phyloP scores from a whole-genome alignment of 2,888 invertebrate genomes.

The Dromius quadrimaculatus region DNA sequence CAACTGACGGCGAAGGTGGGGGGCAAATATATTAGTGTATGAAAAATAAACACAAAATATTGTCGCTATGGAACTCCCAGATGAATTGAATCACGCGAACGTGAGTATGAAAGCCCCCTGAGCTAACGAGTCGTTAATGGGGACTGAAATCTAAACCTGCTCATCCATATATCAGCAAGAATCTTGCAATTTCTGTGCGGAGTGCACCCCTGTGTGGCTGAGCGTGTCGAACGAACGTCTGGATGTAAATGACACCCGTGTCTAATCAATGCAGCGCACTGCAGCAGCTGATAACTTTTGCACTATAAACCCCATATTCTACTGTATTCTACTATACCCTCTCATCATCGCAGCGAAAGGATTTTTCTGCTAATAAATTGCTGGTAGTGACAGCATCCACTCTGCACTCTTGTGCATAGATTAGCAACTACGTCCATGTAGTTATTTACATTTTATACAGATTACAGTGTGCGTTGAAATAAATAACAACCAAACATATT shows the following conservation, averaged over 20 bases:
- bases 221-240: conserved; percentile 23
- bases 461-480: conserved; percentile 46
- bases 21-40: conserved; percentile 49
- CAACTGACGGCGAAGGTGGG: conserved; percentile 26
- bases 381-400: not conserved
- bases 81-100: conserved; percentile 44
- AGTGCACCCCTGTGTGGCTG: too few species aligned
- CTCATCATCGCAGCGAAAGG: not conserved
- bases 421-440: conserved; percentile 42
- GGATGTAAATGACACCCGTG: conserved; percentile 48
- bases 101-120: not conserved
- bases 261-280: conserved; percentile 49
- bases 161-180: conserved; percentile 2
- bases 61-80: conserved; percentile 1
- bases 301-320: conserved; percentile 15
- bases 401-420: conserved; percentile 9
- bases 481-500: conserved; percentile 48
- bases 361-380: not conserved
- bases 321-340: not conserved
- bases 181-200: too few species aligned
- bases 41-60: conserved; percentile 50
- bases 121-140: conserved; percentile 19
- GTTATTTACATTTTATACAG: conserved; percentile 51
- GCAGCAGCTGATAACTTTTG: conserved; percentile 47
- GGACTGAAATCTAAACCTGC: conserved; percentile 9